Percentiles rank a stretch among this genome's conserved stretches.
Conservation (phyloP, 2,113 vertebrate genomes). For the Gopherus evgoodei region DNA sequence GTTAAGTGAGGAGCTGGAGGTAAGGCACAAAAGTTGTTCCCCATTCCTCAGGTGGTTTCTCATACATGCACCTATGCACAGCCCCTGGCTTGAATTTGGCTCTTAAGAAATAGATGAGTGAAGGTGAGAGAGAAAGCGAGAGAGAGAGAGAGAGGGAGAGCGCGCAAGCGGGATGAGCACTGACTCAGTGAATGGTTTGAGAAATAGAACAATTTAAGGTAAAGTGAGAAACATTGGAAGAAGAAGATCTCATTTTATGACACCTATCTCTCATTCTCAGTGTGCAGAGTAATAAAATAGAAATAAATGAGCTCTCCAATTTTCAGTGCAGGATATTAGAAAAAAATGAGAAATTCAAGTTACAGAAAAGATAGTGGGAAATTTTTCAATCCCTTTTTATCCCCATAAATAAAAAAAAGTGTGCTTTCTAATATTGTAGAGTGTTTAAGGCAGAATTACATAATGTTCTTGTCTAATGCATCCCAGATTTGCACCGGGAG, state of each 20-base stretch:
- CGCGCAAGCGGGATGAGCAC: no score
- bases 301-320: background rate
- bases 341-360: background rate
- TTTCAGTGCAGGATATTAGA: background rate
- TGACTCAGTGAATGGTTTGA: no score
- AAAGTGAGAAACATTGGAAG: no score
- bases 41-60: background rate
- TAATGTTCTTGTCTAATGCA: background rate
- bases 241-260: no score
- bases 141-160: no score
- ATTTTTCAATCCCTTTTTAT: rapidly evolving
- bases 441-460: background rate
- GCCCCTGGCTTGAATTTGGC: rapidly evolving
- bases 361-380: background rate
- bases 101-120: no score
- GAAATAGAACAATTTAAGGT: no score
- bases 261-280: background rate
- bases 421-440: background rate
- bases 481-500: background rate
- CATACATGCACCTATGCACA: background rate
- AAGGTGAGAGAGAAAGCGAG: no score
- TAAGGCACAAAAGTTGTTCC: background rate
- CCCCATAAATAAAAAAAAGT: rapidly evolving
- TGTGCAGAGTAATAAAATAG: background rate
- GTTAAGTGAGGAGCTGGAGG: background rate